Conservation (phyloP, 1,140 invertebrate species). For the Dendroctonus ponderosae region DNA sequence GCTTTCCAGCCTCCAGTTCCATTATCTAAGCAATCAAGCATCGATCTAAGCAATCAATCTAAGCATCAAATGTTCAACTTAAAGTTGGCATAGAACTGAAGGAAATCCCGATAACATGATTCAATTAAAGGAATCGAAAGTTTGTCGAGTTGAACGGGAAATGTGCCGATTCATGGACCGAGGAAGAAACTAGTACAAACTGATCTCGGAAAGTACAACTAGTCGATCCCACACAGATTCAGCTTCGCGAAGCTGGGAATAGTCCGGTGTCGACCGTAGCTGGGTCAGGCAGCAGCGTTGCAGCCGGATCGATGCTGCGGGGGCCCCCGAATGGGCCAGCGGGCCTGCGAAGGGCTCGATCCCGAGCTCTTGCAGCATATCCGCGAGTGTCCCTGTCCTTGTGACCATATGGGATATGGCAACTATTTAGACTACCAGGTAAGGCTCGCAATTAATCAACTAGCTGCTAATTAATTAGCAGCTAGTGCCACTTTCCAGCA, state of each 20-base stretch:
- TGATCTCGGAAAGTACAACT: neutral
- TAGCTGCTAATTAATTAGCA: constrained; percentile 1
- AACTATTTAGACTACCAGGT: constrained; percentile 90
- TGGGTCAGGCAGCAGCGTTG: constrained; percentile 17
- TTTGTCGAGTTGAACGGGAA: too few species aligned
- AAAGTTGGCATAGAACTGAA: too few species aligned
- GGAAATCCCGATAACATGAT: too few species aligned
- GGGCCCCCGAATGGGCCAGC: constrained; percentile 39
- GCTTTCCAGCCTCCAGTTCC: too few species aligned
- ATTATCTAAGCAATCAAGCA: too few species aligned
- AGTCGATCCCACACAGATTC: constrained; percentile 6
- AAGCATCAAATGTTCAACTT: too few species aligned
- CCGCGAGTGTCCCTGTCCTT: constrained; percentile 80
- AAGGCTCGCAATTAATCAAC: constrained; percentile 35
- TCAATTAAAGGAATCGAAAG: too few species aligned
- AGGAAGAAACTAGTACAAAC: neutral
- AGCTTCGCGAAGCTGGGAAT: constrained; percentile 17
- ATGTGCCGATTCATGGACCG: too few species aligned
- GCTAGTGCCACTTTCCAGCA: too few species aligned
- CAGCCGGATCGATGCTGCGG: constrained; percentile 32
- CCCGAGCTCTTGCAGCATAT: constrained; percentile 81
- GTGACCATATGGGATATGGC: constrained; percentile 88
- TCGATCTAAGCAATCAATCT: too few species aligned
- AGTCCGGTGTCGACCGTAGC: constrained; percentile 20
- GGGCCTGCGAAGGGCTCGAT: constrained; percentile 53